Base-by-base conservation (phyloP, 2,113 vertebrate species). In the Uria aalge region DNA sequence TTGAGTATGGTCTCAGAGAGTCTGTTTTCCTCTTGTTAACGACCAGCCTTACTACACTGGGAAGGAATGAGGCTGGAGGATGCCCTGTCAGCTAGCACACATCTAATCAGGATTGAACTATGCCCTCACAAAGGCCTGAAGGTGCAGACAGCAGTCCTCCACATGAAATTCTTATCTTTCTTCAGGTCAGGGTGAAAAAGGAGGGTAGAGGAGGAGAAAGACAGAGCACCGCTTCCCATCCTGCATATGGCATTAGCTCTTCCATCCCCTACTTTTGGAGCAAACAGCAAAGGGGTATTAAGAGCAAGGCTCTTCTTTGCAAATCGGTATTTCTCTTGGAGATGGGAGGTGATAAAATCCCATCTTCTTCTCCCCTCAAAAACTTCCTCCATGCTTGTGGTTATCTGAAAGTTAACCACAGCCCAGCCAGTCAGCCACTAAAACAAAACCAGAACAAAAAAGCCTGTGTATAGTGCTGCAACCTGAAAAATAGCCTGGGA, bases 401-500 rank as follows among this genome's bases (percentile, higher is more conserved):
- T 55, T 90, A 27, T 50, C 45, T 87, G 62, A 82, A 97, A 66
- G 84, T 88, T 88, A 94, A 66, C 55, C 55, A 63, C 55, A 92
- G 59, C 34, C 30, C 59, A 53, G 21, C 11, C 15, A 48, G 81
- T 27, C 60, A 80, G 30, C 30, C 69, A 45, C 29, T 76, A 53
- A 95, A 91, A 72, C 80, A 94, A 78, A 85, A 52, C 17, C 43
- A 78, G 84, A 85, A 68, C 6, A 14, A 91, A 86, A 82, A 74
- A 83, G 14, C 32, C 27, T 69, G 6, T 4, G 7, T 43, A 29
- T 41, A 82, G 62, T 40, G 26, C 74, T 91, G 53, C 67, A 81
- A 90, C 74, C 84, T 72, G 74, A 95, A 96, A 95, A 97, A 95
- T 79, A 95, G 85, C 38, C 80, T 72, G 62, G 81, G 94, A 94